Evolutionary conservation across 2,113 vertebrate species (phyloP).

Genomic region (Aspiorhynchus laticeps): DNA sequence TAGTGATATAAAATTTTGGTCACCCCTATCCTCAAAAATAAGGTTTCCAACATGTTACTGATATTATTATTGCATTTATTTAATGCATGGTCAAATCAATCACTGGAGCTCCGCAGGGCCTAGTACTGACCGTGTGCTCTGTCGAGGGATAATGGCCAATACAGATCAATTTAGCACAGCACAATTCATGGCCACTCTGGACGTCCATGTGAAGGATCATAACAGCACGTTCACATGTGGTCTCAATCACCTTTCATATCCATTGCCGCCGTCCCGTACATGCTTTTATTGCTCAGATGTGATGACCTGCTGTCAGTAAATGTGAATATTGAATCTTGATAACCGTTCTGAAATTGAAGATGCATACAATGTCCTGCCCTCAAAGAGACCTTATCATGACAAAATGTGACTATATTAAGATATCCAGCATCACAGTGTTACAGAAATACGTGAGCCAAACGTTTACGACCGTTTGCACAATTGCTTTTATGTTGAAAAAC

Average conservation of each 20-base stretch:
- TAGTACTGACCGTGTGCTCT: background rate
- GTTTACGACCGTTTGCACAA: background rate
- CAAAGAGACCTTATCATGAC: conserved; percentile 1
- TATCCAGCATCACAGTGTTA: background rate
- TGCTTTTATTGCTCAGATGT: background rate
- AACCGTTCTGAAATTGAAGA: background rate
- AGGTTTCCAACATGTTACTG: too few species aligned
- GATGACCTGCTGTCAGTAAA: conserved; percentile 31
- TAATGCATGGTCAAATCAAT: background rate
- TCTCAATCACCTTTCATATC: background rate
- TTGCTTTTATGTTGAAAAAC: background rate
- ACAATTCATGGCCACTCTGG: background rate
- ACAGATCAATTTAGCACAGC: background rate
- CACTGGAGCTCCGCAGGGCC: background rate
- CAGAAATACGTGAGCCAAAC: background rate
- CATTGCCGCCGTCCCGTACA: background rate
- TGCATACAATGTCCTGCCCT: background rate
- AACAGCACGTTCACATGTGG: background rate
- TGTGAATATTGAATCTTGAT: conserved; percentile 26
- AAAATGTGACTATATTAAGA: background rate
- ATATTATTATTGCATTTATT: background rate
- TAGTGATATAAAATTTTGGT: too few species aligned
- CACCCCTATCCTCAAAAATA: too few species aligned
- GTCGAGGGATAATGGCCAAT: background rate
- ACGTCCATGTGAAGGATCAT: background rate